These are phyloP conservation scores for Diadophis punctatus DNA, from an alignment of 2,113 vertebrate species.

Conservation along the genomic window DNA sequence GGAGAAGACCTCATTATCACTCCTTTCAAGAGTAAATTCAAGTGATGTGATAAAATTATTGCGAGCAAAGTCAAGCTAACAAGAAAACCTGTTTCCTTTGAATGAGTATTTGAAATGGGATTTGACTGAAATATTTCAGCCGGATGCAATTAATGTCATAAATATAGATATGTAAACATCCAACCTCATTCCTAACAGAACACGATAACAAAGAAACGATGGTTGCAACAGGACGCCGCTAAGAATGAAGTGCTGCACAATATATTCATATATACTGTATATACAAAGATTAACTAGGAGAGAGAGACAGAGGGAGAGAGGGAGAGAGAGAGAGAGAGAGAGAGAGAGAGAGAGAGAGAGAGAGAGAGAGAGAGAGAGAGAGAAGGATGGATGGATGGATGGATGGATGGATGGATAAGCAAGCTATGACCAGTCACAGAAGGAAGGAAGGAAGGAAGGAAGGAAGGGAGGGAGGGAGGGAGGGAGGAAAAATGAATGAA, in stretches of 20 bases:
- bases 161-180: not conserved
- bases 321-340: no score
- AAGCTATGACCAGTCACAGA: no score
- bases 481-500: not conserved
- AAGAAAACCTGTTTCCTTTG: not conserved
- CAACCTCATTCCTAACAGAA: not conserved
- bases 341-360: accelerated
- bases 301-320: accelerated
- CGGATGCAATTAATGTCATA: not conserved
- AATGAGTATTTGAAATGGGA: not conserved
- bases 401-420: no score
- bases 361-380: no score
- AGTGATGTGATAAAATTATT: not conserved
- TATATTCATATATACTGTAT: not conserved
- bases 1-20: not conserved
- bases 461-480: no score
- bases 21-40: not conserved
- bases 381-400: no score
- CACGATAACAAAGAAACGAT: not conserved
- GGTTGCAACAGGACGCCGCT: not conserved
- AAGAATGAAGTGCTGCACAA: not conserved
- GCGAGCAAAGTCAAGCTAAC: not conserved
- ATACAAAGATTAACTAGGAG: not conserved
- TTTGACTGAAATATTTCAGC: not conserved
- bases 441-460: no score